These are phyloP conservation scores for Diadema setosum DNA, from an alignment of 35 echinoderm and acorn worm genomes.

Conservation along the genomic window DNA sequence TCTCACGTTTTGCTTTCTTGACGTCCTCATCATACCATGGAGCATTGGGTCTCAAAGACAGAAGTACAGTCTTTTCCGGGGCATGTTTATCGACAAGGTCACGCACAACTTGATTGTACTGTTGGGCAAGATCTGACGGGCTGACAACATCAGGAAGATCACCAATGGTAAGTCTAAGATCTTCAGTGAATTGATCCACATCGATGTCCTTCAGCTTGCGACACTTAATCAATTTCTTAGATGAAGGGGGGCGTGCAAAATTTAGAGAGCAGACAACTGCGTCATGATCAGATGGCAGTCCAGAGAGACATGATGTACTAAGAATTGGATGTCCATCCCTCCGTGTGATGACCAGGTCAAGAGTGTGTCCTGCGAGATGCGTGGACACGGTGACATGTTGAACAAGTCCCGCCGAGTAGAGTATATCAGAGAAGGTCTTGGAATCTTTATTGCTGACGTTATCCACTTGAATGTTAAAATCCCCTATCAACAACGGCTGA, in stretches of 20 bases:
- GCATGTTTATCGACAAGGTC: conserved; percentile 24
- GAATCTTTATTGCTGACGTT: conserved; percentile 8
- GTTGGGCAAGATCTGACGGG: too few species aligned
- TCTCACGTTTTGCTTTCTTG: background rate
- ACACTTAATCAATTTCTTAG: background rate
- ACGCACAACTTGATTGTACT: conserved; percentile 24
- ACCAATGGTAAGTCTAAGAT: too few species aligned
- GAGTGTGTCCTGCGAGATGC: conserved; percentile 26
- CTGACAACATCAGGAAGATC: too few species aligned
- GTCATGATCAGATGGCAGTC: background rate
- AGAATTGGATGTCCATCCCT: background rate
- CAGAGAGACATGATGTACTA: background rate
- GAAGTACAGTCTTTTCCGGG: background rate
- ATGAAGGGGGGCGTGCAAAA: background rate
- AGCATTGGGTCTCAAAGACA: conserved; percentile 14
- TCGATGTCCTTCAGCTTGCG: background rate
- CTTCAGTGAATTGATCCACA: background rate
- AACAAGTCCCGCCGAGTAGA: conserved; percentile 5
- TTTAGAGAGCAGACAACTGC: background rate
- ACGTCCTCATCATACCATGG: conserved; percentile 47
- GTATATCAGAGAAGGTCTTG: conserved; percentile 11
- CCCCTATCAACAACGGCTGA: background rate
- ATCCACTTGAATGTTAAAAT: conserved; percentile 53
- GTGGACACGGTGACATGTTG: conserved; percentile 39
- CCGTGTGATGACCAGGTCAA: conserved; percentile 42